Conservation (phyloP, 2,888 invertebrate genomes). For the Rhaphigaster nebulosa region DNA sequence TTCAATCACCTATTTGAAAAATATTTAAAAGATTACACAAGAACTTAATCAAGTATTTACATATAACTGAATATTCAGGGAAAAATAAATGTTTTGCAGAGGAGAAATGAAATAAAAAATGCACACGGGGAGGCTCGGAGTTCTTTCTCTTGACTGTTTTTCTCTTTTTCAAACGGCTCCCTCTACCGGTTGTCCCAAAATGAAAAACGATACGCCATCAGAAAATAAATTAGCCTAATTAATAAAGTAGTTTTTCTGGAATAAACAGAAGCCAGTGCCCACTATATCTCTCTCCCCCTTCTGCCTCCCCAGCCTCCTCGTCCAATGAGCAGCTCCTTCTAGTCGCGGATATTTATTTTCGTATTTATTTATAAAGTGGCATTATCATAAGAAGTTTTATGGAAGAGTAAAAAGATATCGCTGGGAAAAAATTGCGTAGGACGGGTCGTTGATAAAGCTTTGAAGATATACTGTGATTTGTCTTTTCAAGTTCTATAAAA, state of each 20-base stretch:
- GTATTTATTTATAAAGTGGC: slow-evolving; percentile 41
- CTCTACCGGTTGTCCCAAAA: slow-evolving; percentile 49
- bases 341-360: slow-evolving; percentile 14
- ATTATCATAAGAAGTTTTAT: slow-evolving; percentile 47
- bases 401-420: slow-evolving; percentile 16
- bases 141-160: slow-evolving; percentile 36
- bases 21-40: background rate
- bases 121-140: background rate
- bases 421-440: background rate
- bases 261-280: slow-evolving; percentile 39
- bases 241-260: slow-evolving; percentile 59
- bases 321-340: background rate
- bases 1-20: background rate
- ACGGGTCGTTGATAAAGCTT: background rate
- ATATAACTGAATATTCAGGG: slow-evolving; percentile 1
- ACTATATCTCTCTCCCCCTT: slow-evolving; percentile 28
- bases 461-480: background rate
- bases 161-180: slow-evolving; percentile 22
- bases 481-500: background rate
- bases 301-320: background rate
- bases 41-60: slow-evolving; percentile 32
- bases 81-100: slow-evolving; percentile 27
- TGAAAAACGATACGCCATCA: slow-evolving; percentile 58
- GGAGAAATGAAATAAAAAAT: slow-evolving; percentile 42
- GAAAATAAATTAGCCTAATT: slow-evolving; percentile 57